phyloP scores from a whole-genome alignment of 1,140 invertebrate species.

The Saccostrea glomerata region DNA sequence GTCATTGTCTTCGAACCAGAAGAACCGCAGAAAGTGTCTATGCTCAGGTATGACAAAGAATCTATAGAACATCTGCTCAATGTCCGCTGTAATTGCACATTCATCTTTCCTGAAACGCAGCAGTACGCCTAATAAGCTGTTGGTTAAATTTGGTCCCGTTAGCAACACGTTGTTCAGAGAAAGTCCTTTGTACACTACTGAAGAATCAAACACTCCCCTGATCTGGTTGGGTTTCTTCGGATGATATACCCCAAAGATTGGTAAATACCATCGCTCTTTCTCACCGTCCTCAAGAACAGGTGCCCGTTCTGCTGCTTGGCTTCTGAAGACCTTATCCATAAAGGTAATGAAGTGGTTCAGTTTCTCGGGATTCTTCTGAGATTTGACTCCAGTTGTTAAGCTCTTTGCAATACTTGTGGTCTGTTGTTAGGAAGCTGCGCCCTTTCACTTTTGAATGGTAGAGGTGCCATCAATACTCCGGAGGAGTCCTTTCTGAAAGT shows the following conservation, averaged over 20 bases:
- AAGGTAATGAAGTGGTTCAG: slow-evolving; percentile 41
- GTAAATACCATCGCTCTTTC: slow-evolving; percentile 51
- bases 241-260: slow-evolving; percentile 48
- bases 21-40: slow-evolving; percentile 55
- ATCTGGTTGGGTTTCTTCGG: slow-evolving; percentile 50
- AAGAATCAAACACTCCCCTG: slow-evolving; percentile 48
- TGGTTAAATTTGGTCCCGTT: slow-evolving; percentile 74
- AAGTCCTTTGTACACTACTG: slow-evolving; percentile 17
- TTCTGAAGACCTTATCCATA: slow-evolving; percentile 41
- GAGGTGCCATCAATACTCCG: slow-evolving; percentile 44
- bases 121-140: slow-evolving; percentile 58
- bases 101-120: slow-evolving; percentile 56
- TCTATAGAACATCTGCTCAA: too few species aligned
- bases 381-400: background rate
- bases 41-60: slow-evolving; percentile 52
- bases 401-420: slow-evolving; percentile 36
- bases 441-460: slow-evolving; percentile 33
- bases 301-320: background rate
- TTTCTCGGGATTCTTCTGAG: slow-evolving; percentile 26
- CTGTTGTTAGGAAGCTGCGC: slow-evolving; percentile 49
- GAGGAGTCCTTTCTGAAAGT: background rate
- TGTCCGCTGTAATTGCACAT: slow-evolving; percentile 53
- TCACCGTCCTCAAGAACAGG: background rate
- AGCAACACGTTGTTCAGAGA: slow-evolving; percentile 66
- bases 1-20: slow-evolving; percentile 57